These are phyloP conservation scores for Stegodyphus dumicola DNA, from an alignment of 1,140 invertebrate genomes.

Conservation along the genomic window DNA sequence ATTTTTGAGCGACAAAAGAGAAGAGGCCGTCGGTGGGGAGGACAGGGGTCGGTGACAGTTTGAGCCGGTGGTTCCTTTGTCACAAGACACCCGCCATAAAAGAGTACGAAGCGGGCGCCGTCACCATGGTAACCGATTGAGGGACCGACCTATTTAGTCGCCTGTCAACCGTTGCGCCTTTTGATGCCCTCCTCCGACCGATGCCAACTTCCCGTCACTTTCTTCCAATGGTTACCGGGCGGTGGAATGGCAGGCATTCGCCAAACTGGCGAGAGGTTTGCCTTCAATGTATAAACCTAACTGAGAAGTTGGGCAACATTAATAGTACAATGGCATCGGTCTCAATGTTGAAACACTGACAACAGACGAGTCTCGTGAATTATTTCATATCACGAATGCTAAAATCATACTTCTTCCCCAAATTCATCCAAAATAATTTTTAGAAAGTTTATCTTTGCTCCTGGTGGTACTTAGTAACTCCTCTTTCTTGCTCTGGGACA, in stretches of 20 bases:
- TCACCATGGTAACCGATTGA: conserved; percentile 57
- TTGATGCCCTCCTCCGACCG: conserved; percentile 35
- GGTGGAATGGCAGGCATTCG: background rate
- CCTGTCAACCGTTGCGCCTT: conserved; percentile 57
- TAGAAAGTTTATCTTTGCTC: too few species aligned
- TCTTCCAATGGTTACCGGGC: background rate
- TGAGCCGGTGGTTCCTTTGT: conserved; percentile 49
- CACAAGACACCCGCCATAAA: conserved; percentile 17
- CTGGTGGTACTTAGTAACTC: too few species aligned
- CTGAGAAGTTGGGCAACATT: too few species aligned
- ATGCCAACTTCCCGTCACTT: conserved; percentile 56
- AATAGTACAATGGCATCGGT: too few species aligned
- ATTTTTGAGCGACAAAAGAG: conserved; percentile 59
- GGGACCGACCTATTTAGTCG: conserved; percentile 60
- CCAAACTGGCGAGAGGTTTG: too few species aligned
- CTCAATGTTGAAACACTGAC: too few species aligned
- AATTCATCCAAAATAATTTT: too few species aligned
- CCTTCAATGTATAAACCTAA: too few species aligned
- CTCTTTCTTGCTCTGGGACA: too few species aligned
- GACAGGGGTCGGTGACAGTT: conserved; percentile 17
- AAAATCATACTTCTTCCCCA: too few species aligned
- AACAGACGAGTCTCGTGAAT: too few species aligned
- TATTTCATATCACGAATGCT: too few species aligned
- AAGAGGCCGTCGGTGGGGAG: background rate
- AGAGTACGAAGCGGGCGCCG: background rate